Evolutionary conservation across 2,888 invertebrate genomes (phyloP), one percentile per base, ranked within the genome.

Genomic region (Hypsopygia costalis): DNA sequence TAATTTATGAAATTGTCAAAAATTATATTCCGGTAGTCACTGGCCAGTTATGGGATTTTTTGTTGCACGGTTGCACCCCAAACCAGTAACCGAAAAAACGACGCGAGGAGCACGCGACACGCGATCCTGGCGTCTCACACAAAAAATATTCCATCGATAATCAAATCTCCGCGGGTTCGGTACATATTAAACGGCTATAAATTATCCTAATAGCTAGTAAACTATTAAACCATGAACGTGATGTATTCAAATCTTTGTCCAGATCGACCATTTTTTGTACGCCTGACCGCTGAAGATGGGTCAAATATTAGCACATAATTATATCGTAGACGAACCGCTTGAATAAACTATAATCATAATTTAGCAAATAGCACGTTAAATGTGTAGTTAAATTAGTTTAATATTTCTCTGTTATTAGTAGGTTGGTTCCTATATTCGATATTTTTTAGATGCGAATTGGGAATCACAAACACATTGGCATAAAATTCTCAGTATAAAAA

Each of bases 21-120:
- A 87, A 86, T 85, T 82, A 85, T 81, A 83, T 87, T 87, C 83
- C 88, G 69, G 88, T 87, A 88, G 87, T 88, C 88, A 75, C 72
- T 79, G 80, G 74, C 71, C 77, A 72, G 81, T 82, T 77, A 72
- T 67, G 62, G 66, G 63, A 65, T 81, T 83, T 87, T 87, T 83
- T 87, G 74, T 83, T n/a, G n/a, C n/a, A n/a, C n/a, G n/a, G 69
- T 64, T 70, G 65, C 72, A 72, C 76, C 75, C 80, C 70, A 67
- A 64, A 74, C 76, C 74, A 56, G 56, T 55, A 56, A 64, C 64
- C 64, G 68, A 56, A 75, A 78, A 78, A 86, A 85, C 75, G 60
- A 69, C 62, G 58, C 62, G 66, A 50, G 60, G 56, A 73, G 85
- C 87, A 88, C 86, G 86, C 87, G 88, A 86, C 88, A 88, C 88